Evolutionary conservation across 2,888 invertebrate genomes (phyloP), one percentile per base, ranked within the genome.

Genomic region (Malacosoma neustria): DNA sequence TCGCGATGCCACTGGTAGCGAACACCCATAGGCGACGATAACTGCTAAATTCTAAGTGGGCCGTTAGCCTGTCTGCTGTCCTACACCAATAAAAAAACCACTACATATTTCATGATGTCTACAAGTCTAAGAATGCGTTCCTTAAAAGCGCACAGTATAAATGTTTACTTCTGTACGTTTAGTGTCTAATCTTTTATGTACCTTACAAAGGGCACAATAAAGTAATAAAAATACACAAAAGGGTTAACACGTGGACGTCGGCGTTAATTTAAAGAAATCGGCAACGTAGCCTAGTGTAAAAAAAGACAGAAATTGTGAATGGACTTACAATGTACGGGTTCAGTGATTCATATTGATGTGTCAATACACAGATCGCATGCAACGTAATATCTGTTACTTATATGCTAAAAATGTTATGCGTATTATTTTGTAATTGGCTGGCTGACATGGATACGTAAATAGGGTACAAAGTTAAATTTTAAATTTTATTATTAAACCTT

Each of bases 251-350:
- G 72, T 69, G 71, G 61, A 53, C 49, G 40, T 42, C 48, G 57
- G 81, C 75, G 80, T 72, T 81, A 81, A 82, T 82, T 82, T 73
- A 56, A 61, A 62, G 68, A 64, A 69, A 68, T 60, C 60, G 56
- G 59, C 57, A 54, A 56, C 22, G 29, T 50, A 46, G 40, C 41
- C 35, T 34, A 37, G 38, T 49, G 40, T 36, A 37, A 43, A 44
- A 43, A 49, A 50, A 43, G 33, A 13, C 43, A 56, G 50, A 48
- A 46, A 44, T 48, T 52, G 38, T 42, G 32, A 30, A 29, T 35
- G 35, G 32, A 30, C 35, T 35, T 35, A 32, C 36, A 32, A 14
- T 35, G 39, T 39, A 22, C 22, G 9, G 12, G 12, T 30, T 29
- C 6, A 31, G 32, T 22, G 13, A 13, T 12, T 22, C 22, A 22